A percentile compares a stretch with the other conserved stretches of the same genome.
phyloP scores from a whole-genome alignment of 2,113 vertebrate genomes.

The Anolis sagrei region DNA sequence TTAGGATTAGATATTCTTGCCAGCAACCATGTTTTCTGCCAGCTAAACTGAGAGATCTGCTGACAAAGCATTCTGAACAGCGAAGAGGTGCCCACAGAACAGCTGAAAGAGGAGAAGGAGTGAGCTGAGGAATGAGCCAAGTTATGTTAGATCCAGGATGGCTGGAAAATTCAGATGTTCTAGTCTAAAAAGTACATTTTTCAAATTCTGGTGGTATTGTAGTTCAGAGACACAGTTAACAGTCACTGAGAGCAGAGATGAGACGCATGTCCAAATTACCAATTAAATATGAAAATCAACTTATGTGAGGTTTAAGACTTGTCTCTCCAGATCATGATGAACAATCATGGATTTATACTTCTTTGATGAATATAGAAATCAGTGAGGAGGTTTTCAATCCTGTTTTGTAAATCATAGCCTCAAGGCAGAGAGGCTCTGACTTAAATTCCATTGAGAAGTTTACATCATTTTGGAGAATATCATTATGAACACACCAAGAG shows the following conservation, averaged over 20 bases:
- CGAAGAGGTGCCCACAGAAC: too few relatives aligned
- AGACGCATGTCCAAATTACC: neutral
- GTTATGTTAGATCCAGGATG: too few relatives aligned
- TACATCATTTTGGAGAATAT: neutral
- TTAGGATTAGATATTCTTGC: too few relatives aligned
- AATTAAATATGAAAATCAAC: neutral
- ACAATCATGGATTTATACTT: neutral
- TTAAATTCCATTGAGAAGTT: neutral
- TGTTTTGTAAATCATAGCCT: neutral
- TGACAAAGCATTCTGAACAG: too few relatives aligned
- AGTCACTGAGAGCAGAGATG: neutral
- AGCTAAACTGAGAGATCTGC: too few relatives aligned
- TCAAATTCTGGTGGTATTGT: neutral
- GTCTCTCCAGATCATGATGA: neutral
- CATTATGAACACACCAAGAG: constrained; percentile 22
- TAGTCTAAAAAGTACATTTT: too few relatives aligned
- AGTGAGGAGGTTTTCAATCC: neutral
- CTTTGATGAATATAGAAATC: neutral
- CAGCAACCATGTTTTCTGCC: too few relatives aligned
- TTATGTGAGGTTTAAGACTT: constrained; percentile 5
- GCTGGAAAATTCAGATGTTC: too few relatives aligned
- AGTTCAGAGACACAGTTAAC: neutral
- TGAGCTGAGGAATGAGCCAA: too few relatives aligned
- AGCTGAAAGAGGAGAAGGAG: too few relatives aligned
- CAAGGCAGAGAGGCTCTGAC: neutral